Conservation (phyloP, 2,113 vertebrate species). For the Baryphthengus martii region DNA sequence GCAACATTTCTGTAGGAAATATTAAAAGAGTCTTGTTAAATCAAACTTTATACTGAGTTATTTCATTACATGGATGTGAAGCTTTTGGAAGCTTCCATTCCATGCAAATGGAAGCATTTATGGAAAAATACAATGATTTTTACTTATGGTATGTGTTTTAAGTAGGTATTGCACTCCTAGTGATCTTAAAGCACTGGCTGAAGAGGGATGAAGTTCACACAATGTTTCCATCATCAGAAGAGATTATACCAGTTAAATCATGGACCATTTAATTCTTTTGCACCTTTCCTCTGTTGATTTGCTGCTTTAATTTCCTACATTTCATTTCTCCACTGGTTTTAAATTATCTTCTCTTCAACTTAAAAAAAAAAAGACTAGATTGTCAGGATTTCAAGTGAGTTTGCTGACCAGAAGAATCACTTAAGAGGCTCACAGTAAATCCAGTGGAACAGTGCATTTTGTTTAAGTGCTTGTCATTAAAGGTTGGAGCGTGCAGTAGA, state of each 20-base stretch:
- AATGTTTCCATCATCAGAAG: background rate
- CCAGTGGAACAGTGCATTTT: constrained; percentile 9
- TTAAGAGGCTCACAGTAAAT: constrained; percentile 25
- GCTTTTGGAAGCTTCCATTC: too few relatives aligned
- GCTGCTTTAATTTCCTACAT: constrained; percentile 13
- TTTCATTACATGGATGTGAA: background rate
- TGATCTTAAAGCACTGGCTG: background rate
- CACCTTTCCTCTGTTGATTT: background rate
- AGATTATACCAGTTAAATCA: background rate
- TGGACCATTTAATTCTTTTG: background rate
- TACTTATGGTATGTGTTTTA: background rate
- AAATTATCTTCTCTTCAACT: constrained; percentile 26
- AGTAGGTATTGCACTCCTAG: background rate
- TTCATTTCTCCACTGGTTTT: constrained; percentile 19
- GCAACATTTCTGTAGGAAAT: constrained; percentile 42
- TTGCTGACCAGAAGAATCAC: constrained; percentile 39
- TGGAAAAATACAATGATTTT: background rate
- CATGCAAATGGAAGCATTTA: background rate
- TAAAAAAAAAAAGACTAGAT: background rate
- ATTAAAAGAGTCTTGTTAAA: constrained; percentile 49
- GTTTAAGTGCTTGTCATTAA: constrained; percentile 3
- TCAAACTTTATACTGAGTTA: background rate
- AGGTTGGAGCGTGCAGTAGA: background rate
- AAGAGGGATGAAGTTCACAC: background rate
- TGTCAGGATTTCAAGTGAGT: background rate